Evolutionary conservation across 1,140 invertebrate genomes (phyloP).

Genomic region (Papilio dardanus): DNA sequence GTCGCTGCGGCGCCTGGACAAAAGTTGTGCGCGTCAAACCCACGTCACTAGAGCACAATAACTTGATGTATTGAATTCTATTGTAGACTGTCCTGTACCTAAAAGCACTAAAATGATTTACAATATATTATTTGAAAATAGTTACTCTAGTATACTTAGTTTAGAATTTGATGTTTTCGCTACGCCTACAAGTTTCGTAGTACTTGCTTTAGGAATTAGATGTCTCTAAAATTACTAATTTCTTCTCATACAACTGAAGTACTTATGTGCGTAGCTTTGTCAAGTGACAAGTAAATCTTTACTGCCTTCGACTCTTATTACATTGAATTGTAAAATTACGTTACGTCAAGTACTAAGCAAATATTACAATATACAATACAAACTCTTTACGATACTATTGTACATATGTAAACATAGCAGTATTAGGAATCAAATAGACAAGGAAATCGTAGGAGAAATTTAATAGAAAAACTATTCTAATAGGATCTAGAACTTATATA

Average conservation of each 20-base stretch:
- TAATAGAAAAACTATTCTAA: too few species aligned
- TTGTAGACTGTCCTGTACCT: not conserved
- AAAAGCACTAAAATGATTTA: not conserved
- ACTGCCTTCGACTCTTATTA: not conserved
- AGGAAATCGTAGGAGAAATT: too few species aligned
- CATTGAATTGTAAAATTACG: not conserved
- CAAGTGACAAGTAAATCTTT: too few species aligned
- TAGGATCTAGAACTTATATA: too few species aligned
- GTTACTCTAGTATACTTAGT: too few species aligned
- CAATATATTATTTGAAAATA: not conserved
- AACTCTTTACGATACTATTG: not conserved
- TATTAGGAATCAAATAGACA: not conserved
- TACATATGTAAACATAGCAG: not conserved
- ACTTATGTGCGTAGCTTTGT: too few species aligned
- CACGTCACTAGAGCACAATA: constrained; percentile 14
- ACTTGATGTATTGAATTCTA: constrained; percentile 23
- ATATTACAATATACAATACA: not conserved
- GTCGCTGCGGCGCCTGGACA: constrained; percentile 26
- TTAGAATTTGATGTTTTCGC: too few species aligned
- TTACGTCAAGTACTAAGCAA: not conserved
- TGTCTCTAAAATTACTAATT: too few species aligned
- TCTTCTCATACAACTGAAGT: too few species aligned
- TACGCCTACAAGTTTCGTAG: too few species aligned
- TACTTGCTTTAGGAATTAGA: too few species aligned
- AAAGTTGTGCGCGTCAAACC: constrained; percentile 18